These are phyloP conservation scores for Oenanthe melanoleuca DNA, from an alignment of 2,113 vertebrate genomes.

Conservation along the genomic window DNA sequence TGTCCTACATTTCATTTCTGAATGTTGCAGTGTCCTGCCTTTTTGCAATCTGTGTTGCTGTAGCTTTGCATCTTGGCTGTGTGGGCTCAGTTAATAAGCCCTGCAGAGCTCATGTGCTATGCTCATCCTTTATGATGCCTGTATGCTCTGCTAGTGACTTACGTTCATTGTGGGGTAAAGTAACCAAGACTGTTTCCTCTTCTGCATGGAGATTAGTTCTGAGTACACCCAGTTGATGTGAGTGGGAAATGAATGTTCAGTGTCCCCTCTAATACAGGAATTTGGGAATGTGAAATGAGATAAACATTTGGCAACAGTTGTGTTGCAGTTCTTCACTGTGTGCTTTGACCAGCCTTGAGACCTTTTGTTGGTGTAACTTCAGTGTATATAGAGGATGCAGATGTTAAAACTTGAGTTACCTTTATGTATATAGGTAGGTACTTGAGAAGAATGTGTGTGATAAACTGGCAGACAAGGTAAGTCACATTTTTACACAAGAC, in stretches of 20 bases:
- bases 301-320: neutral
- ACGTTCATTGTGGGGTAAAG: neutral
- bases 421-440: neutral
- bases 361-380: neutral
- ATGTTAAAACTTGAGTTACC: neutral
- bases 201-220: neutral
- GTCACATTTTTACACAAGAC: neutral
- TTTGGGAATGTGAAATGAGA: neutral
- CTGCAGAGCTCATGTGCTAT: neutral
- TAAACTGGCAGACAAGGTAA: neutral
- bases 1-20: constrained; percentile 29
- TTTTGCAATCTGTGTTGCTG: neutral
- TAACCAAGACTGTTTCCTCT: neutral
- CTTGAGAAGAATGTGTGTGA: neutral
- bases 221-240: neutral
- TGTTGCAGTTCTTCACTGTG: neutral
- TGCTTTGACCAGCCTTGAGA: neutral
- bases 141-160: neutral
- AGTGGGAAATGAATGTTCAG: neutral
- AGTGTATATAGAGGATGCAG: neutral
- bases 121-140: neutral
- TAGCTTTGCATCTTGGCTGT: neutral
- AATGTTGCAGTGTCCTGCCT: constrained; percentile 6
- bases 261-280: neutral
- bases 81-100: neutral